These are phyloP conservation scores for Cyphomyrmex costatus DNA, from an alignment of 1,140 invertebrate genomes.

Conservation along the genomic window DNA sequence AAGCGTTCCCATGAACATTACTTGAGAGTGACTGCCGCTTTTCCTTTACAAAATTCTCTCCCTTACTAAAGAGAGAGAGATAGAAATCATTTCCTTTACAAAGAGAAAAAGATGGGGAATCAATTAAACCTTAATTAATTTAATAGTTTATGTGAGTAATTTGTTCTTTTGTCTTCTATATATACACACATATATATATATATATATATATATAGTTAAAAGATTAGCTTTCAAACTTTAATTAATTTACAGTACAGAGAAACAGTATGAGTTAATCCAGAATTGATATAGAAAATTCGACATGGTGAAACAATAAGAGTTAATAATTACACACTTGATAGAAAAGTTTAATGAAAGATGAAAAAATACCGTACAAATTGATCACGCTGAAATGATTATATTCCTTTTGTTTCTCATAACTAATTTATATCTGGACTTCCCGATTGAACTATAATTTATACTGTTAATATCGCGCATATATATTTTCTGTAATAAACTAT, in stretches of 20 bases:
- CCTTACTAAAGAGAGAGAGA: not conserved
- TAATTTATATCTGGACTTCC: not conserved
- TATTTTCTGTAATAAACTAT: constrained; percentile 36
- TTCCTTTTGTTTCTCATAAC: not conserved
- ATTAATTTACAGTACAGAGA: not conserved
- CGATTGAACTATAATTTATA: constrained; percentile 18
- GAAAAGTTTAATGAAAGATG: not conserved
- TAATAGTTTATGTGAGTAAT: constrained; percentile 2
- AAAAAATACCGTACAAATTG: not conserved
- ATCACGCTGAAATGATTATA: not conserved
- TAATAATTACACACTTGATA: constrained; percentile 11
- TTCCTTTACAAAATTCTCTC: not conserved
- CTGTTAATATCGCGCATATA: constrained; percentile 1
- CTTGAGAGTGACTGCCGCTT: not conserved
- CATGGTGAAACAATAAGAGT: not conserved
- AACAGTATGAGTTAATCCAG: not conserved
- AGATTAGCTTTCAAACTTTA: constrained; percentile 14
- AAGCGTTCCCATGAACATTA: constrained; percentile 11
- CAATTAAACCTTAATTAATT: constrained; percentile 9
- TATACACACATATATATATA: no score
- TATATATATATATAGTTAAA: no score
- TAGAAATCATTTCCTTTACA: constrained; percentile 3
- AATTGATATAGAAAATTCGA: constrained; percentile 30
- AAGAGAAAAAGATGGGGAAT: not conserved
- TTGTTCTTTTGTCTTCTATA: not conserved